These are phyloP conservation scores for Amblyraja radiata DNA, from an alignment of 2,797 vertebrate genomes.

Conservation along the genomic window DNA sequence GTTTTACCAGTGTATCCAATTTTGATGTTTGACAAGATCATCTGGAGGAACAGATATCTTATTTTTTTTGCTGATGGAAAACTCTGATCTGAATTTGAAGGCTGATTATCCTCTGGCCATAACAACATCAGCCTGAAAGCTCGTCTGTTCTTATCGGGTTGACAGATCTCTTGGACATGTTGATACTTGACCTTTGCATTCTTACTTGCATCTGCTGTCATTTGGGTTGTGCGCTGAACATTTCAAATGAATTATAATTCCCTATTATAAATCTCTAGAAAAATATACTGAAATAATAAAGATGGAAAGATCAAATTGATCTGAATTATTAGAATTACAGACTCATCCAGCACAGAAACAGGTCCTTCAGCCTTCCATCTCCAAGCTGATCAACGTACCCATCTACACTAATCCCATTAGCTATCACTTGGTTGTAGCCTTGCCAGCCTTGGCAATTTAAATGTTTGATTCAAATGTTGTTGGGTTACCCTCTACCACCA, in stretches of 20 bases:
- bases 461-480: too few relatives aligned
- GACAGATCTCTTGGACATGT: neutral
- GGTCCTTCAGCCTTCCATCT: neutral
- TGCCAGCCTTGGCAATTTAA: too few relatives aligned
- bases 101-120: neutral
- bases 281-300: neutral
- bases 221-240: neutral
- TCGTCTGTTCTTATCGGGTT: neutral
- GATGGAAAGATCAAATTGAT: neutral
- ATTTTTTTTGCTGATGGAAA: neutral
- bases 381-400: too few relatives aligned
- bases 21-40: constrained; percentile 29
- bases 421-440: too few relatives aligned
- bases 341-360: neutral
- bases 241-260: neutral
- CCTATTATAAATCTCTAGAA: neutral
- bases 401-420: too few relatives aligned
- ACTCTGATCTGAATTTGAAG: constrained; percentile 5
- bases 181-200: constrained; percentile 8
- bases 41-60: neutral
- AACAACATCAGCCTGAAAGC: neutral
- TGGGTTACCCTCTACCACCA: too few relatives aligned
- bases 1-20: neutral
- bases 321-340: neutral
- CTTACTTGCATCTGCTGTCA: neutral